A percentile compares a stretch with the other conserved stretches of the same genome.
Evolutionary conservation across 1,140 invertebrate genomes (phyloP).

Genomic region (Papilio polyxenes): DNA sequence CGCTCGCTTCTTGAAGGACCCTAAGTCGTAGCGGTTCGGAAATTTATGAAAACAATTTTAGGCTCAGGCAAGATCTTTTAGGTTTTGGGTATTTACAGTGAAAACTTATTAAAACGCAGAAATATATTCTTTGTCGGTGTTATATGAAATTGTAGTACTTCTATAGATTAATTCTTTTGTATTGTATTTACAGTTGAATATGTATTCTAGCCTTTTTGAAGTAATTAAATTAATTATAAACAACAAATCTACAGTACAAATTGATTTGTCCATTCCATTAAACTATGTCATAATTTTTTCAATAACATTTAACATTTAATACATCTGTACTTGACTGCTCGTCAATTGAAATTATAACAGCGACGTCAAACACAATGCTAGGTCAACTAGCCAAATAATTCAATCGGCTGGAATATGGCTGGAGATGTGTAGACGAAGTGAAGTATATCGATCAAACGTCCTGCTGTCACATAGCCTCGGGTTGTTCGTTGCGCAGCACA

Average conservation of each 20-base stretch:
- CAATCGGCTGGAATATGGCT: background rate
- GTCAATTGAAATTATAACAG: background rate
- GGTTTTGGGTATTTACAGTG: background rate
- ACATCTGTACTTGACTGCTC: background rate
- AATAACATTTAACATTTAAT: too few relatives aligned
- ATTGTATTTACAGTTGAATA: too few relatives aligned
- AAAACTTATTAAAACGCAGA: too few relatives aligned
- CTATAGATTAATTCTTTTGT: background rate
- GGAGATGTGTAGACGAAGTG: background rate
- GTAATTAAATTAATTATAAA: too few relatives aligned
- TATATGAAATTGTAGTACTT: too few relatives aligned
- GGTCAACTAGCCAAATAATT: conserved; percentile 3
- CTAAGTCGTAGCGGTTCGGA: background rate
- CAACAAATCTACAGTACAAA: too few relatives aligned
- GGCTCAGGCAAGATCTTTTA: background rate
- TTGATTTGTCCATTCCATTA: too few relatives aligned
- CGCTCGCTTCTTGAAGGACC: too few relatives aligned
- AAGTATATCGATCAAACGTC: conserved; percentile 27
- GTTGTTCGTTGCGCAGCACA: conserved; percentile 20
- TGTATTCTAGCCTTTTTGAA: too few relatives aligned
- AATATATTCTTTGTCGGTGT: too few relatives aligned
- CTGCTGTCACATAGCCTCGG: conserved; percentile 25
- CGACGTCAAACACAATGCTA: conserved; percentile 2
- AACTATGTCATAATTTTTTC: too few relatives aligned
- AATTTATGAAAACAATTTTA: background rate